A percentile compares a stretch with the other conserved stretches of the same genome.
These are phyloP conservation scores for Aegithalos caudatus DNA, from an alignment of 2,113 vertebrate species.

Conservation along the genomic window DNA sequence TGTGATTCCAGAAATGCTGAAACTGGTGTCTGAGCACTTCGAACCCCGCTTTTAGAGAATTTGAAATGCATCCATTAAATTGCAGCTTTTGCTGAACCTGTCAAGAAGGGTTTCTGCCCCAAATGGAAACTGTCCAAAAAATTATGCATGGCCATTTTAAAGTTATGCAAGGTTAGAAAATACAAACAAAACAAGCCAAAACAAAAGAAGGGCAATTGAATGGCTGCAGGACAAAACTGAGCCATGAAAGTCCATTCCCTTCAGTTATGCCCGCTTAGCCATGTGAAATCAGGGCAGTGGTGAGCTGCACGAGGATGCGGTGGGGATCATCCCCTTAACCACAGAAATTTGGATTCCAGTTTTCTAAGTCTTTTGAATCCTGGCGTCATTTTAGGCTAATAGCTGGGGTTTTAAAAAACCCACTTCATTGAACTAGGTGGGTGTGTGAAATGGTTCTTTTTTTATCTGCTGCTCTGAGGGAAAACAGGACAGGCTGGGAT, in stretches of 20 bases:
- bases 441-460: background rate
- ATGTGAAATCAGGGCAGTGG: background rate
- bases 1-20: background rate
- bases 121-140: slow-evolving; percentile 56
- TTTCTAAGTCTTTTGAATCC: background rate
- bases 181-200: slow-evolving; percentile 25
- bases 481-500: background rate
- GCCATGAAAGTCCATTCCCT: background rate
- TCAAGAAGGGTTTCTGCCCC: slow-evolving; percentile 43
- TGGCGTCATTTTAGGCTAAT: background rate
- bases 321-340: background rate
- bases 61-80: slow-evolving; percentile 26
- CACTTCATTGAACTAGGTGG: background rate
- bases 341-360: background rate
- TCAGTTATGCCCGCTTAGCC: background rate
- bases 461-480: background rate
- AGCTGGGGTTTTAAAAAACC: background rate
- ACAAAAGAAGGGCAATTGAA: background rate
- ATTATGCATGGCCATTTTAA: slow-evolving; percentile 46
- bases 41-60: background rate
- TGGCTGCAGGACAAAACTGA: background rate
- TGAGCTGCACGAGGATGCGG: background rate
- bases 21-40: background rate
- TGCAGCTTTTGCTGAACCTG: slow-evolving; percentile 36
- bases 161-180: slow-evolving; percentile 53